Conservation (phyloP, 2,113 vertebrate species). For the Pycnonotus jocosus region DNA sequence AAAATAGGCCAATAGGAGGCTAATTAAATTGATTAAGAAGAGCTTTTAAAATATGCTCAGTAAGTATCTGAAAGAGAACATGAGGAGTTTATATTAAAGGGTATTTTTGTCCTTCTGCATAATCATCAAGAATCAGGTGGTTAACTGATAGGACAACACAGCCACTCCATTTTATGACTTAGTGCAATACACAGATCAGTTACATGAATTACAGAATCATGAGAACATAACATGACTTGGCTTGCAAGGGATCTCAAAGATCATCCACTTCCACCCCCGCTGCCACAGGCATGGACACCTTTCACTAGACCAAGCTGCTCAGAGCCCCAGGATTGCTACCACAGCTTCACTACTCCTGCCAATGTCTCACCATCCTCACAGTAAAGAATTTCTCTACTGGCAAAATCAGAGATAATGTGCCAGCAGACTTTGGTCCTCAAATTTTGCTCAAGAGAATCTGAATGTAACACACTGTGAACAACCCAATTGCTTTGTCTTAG, state of each 20-base stretch:
- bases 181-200: not conserved
- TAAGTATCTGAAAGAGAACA: constrained; percentile 14
- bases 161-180: not conserved
- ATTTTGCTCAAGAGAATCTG: not conserved
- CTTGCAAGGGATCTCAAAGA: not conserved
- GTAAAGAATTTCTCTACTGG: not conserved
- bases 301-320: not conserved
- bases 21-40: constrained; percentile 51
- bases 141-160: not conserved
- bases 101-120: not conserved
- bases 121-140: not conserved
- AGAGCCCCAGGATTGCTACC: not conserved
- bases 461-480: not conserved
- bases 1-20: constrained; percentile 33
- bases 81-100: not conserved
- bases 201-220: not conserved
- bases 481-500: not conserved
- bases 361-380: not conserved
- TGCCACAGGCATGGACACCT: not conserved
- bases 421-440: not conserved
- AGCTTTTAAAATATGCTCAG: constrained; percentile 38
- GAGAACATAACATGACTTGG: not conserved
- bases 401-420: not conserved
- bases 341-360: not conserved
- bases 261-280: rapidly evolving